Conservation (phyloP, 2,888 invertebrate species). For the Epirrhoe alternata region DNA sequence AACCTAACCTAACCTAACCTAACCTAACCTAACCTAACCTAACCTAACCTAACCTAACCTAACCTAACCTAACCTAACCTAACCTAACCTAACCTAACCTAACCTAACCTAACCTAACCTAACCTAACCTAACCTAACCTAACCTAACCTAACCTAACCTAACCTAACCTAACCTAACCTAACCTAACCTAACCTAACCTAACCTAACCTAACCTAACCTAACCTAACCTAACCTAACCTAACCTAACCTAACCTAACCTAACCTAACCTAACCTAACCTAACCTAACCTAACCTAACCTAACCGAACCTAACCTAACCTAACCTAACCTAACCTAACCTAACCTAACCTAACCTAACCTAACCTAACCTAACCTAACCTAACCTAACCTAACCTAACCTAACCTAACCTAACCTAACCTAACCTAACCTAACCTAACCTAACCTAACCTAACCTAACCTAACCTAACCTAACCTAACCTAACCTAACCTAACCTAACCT, state of each 20-base stretch:
- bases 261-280: slow-evolving; percentile 19
- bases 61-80: slow-evolving; percentile 19
- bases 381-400: slow-evolving; percentile 16
- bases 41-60: slow-evolving; percentile 19
- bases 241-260: slow-evolving; percentile 19
- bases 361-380: slow-evolving; percentile 16
- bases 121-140: slow-evolving; percentile 19
- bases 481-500: slow-evolving; percentile 16
- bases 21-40: slow-evolving; percentile 19
- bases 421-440: slow-evolving; percentile 16
- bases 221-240: slow-evolving; percentile 19
- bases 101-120: slow-evolving; percentile 19
- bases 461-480: slow-evolving; percentile 16
- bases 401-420: slow-evolving; percentile 16
- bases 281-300: slow-evolving; percentile 18
- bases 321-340: slow-evolving; percentile 16
- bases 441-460: slow-evolving; percentile 16
- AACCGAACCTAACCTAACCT: slow-evolving; percentile 15
- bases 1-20: slow-evolving; percentile 19
- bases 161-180: slow-evolving; percentile 19
- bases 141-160: slow-evolving; percentile 19
- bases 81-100: slow-evolving; percentile 19
- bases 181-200: slow-evolving; percentile 19
- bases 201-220: slow-evolving; percentile 19
- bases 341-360: slow-evolving; percentile 16